Percentiles rank a stretch among this genome's conserved stretches.
These are phyloP conservation scores for Pelvicachromis taeniatus DNA, from an alignment of 2,113 vertebrate genomes.

Conservation along the genomic window DNA sequence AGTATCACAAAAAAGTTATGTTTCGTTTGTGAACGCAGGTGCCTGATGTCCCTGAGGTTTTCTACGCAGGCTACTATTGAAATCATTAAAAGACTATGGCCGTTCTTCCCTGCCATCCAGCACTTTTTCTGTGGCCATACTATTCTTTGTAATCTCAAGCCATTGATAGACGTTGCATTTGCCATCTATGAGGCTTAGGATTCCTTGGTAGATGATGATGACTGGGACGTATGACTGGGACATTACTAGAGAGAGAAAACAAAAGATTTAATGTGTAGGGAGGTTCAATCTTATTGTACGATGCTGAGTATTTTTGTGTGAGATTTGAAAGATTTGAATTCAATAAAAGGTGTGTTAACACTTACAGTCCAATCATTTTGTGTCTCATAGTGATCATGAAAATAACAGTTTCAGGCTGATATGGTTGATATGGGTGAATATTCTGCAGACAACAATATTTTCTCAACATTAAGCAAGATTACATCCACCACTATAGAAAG, in stretches of 20 bases:
- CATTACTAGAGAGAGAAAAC: not conserved
- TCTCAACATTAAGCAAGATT: too few species aligned
- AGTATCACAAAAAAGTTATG: fast-evolving
- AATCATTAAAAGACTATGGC: not conserved
- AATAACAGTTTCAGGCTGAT: not conserved
- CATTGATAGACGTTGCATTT: not conserved
- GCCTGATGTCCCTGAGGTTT: not conserved
- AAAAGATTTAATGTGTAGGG: not conserved
- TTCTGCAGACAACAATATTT: too few species aligned
- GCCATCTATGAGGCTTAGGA: not conserved
- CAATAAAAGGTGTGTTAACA: not conserved
- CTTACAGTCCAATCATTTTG: not conserved
- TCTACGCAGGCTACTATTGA: fast-evolving
- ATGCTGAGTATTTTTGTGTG: not conserved
- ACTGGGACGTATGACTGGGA: not conserved
- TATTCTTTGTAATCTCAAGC: too few species aligned
- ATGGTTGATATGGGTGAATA: too few species aligned
- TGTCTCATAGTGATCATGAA: not conserved
- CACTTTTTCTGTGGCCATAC: too few species aligned
- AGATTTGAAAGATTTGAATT: not conserved
- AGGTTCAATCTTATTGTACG: fast-evolving
- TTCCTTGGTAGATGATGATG: not conserved
- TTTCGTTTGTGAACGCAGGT: fast-evolving
- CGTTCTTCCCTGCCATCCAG: not conserved
- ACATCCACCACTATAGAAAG: not conserved